Evolutionary conservation across 2,113 vertebrate species (phyloP).

Genomic region (Tor tambroides): DNA sequence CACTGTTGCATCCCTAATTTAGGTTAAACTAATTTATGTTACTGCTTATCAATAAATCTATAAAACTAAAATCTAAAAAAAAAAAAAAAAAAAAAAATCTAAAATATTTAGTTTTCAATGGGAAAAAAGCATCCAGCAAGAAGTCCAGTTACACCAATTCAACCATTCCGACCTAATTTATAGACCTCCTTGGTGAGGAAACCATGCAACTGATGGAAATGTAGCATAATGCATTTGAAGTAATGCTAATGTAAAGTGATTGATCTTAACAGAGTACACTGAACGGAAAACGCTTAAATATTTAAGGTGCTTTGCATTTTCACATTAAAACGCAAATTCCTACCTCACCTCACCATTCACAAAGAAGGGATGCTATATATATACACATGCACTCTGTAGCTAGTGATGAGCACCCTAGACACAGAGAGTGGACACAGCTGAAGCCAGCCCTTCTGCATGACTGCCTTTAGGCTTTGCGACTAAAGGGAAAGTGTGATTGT

Average conservation of each 20-base stretch:
- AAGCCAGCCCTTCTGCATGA: conserved; percentile 6
- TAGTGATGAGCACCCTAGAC: conserved; percentile 37
- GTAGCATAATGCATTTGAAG: not conserved
- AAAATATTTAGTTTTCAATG: not conserved
- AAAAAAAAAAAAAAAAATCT: not conserved
- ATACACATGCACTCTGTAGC: conserved; percentile 5
- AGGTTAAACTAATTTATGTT: not conserved
- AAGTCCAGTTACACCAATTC: too few relatives aligned
- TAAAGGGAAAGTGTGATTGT: conserved; percentile 19
- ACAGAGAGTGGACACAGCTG: conserved; percentile 29
- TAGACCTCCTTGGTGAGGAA: not conserved
- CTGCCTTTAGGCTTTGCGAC: conserved; percentile 22
- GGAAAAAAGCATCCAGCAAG: too few relatives aligned
- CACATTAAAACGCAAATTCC: not conserved
- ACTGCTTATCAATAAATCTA: not conserved
- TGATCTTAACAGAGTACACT: not conserved
- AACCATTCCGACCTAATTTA: not conserved
- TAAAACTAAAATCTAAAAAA: too few relatives aligned
- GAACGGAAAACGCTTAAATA: not conserved
- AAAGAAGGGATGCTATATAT: conserved; percentile 28
- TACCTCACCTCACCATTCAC: not conserved
- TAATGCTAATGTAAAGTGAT: not conserved
- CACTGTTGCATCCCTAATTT: not conserved
- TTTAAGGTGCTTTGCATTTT: not conserved
- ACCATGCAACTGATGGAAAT: not conserved